Conservation (phyloP, 2,888 invertebrate species). For the Gymnosoma rotundatum region DNA sequence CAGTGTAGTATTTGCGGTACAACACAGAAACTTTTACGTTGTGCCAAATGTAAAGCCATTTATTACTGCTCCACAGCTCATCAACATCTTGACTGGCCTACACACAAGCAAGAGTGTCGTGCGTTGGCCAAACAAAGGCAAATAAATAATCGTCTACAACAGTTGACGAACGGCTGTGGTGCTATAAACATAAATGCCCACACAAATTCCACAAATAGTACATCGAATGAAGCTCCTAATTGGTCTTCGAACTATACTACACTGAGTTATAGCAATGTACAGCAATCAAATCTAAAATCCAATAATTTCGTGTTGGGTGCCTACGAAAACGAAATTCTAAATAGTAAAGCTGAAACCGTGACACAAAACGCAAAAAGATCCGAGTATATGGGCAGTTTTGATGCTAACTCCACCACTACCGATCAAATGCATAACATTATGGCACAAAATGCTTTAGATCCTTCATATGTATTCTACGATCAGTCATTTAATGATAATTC, state of each 20-base stretch:
- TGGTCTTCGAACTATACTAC: constrained; percentile 73
- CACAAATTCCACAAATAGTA: constrained; percentile 40
- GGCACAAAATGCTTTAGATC: constrained; percentile 28
- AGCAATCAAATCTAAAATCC: constrained; percentile 36
- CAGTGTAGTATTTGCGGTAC: constrained; percentile 79
- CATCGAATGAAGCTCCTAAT: constrained; percentile 56
- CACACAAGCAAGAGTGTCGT: constrained; percentile 86
- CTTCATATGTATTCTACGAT: background rate
- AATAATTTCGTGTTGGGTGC: constrained; percentile 70
- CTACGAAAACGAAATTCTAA: constrained; percentile 73
- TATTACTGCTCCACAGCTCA: constrained; percentile 92
- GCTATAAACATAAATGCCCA: constrained; percentile 71
- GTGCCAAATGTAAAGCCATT: constrained; percentile 88
- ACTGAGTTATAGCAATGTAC: constrained; percentile 68
- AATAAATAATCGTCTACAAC: constrained; percentile 75
- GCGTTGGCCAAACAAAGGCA: constrained; percentile 81
- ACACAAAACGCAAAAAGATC: constrained; percentile 67
- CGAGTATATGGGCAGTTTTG: constrained; percentile 64
- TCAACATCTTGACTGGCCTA: constrained; percentile 90
- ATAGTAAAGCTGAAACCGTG: constrained; percentile 71
- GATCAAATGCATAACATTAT: constrained; percentile 63
- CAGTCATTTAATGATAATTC: constrained; percentile 29
- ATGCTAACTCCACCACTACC: constrained; percentile 67
- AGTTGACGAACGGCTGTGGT: constrained; percentile 70
- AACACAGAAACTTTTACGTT: constrained; percentile 84